Evolutionary conservation across 2,888 invertebrate species (phyloP).

Genomic region (Alloscopus bannaensis): DNA sequence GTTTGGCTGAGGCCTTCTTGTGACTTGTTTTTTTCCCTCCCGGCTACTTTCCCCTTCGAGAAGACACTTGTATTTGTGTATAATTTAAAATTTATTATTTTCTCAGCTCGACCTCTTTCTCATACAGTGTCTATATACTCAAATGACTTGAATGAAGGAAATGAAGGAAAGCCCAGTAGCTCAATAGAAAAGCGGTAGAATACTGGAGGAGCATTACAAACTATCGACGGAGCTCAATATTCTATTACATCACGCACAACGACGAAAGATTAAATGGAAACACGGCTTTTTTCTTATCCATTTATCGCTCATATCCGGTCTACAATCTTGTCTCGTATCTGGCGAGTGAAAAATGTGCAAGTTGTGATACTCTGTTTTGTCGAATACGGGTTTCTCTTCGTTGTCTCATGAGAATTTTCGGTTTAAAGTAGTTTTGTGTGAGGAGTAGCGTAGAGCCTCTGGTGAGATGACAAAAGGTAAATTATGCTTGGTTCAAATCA

Average conservation of each 20-base stretch:
- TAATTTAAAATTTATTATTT: constrained; percentile 19
- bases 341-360: too few species aligned
- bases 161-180: neutral
- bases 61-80: constrained; percentile 25
- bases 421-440: neutral
- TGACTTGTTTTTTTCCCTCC: constrained; percentile 39
- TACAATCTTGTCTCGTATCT: too few species aligned
- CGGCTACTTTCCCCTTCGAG: constrained; percentile 19
- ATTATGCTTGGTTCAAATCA: constrained; percentile 1
- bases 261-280: neutral
- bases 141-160: neutral
- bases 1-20: constrained; percentile 32
- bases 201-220: too few species aligned
- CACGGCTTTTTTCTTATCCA: neutral
- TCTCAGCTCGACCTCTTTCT: neutral
- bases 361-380: neutral
- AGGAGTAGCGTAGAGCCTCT: neutral
- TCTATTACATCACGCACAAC: too few species aligned
- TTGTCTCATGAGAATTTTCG: constrained; percentile 2
- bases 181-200: neutral
- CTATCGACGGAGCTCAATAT: too few species aligned
- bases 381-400: neutral
- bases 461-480: constrained; percentile 17
- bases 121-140: neutral
- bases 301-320: neutral